phyloP scores from a whole-genome alignment of 2,113 vertebrate species.

The Gadus chalcogrammus region DNA sequence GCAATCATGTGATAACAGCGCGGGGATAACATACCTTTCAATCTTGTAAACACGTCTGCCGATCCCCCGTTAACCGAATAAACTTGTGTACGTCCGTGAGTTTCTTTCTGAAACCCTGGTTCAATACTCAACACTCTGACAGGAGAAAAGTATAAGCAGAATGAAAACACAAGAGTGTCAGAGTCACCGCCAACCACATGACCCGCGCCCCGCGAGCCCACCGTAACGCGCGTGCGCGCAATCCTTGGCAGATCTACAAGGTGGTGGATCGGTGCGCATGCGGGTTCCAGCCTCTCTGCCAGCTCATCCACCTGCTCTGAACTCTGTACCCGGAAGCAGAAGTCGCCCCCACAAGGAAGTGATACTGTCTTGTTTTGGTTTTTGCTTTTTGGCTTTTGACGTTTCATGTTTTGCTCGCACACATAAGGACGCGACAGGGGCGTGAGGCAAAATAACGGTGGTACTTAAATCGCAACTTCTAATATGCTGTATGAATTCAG shows the following conservation, averaged over 20 bases:
- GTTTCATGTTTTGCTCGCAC: too few relatives aligned
- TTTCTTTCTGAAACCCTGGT: conserved; percentile 7
- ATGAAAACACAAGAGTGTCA: conserved; percentile 25
- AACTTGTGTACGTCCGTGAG: background rate
- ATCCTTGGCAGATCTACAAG: background rate
- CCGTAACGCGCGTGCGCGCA: conserved; percentile 35
- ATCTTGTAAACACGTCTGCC: conserved; percentile 5
- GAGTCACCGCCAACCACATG: conserved; percentile 70
- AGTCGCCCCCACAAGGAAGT: conserved; percentile 34
- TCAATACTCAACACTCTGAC: conserved; percentile 23
- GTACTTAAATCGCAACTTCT: too few relatives aligned
- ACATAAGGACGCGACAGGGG: too few relatives aligned
- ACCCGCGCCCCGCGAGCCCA: conserved; percentile 41
- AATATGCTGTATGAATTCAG: too few relatives aligned
- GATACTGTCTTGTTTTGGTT: background rate
- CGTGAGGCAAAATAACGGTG: too few relatives aligned
- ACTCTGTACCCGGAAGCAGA: conserved; percentile 8
- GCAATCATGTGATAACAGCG: conserved; percentile 15
- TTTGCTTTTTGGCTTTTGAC: background rate
- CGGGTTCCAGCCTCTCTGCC: background rate
- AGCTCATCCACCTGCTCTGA: conserved; percentile 30
- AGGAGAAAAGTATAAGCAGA: conserved; percentile 49
- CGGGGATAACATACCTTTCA: conserved; percentile 32
- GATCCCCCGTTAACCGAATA: conserved; percentile 25
- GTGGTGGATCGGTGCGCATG: accelerated